A percentile compares a stretch with the other conserved stretches of the same genome.
These are phyloP conservation scores for Chaetoderma sp. DNA, from an alignment of 2,888 invertebrate genomes.

Conservation along the genomic window DNA sequence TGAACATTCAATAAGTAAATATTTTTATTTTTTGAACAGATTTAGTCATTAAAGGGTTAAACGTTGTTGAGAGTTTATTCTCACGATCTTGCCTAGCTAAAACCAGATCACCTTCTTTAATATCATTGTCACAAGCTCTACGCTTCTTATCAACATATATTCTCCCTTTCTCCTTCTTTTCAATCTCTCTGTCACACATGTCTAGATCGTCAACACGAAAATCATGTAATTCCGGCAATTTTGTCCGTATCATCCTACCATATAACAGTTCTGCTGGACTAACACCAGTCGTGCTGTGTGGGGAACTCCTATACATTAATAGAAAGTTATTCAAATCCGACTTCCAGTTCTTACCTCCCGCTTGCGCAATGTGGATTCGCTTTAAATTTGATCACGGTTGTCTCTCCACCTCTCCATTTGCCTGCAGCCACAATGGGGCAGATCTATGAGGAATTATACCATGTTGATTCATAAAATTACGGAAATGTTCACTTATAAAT, in stretches of 20 bases:
- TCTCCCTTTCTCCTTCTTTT: slow-evolving; percentile 6
- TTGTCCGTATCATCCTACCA: slow-evolving; percentile 27
- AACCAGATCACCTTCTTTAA: slow-evolving; percentile 23
- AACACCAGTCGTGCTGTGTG: slow-evolving; percentile 34
- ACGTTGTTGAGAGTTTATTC: slow-evolving; percentile 23
- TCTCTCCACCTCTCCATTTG: slow-evolving; percentile 39
- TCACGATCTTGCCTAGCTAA: slow-evolving; percentile 14
- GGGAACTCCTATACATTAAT: slow-evolving; percentile 32
- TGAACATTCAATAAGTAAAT: no score
- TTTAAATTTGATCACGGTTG: slow-evolving; percentile 38
- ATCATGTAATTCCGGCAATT: slow-evolving; percentile 26
- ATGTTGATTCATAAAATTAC: slow-evolving; percentile 24
- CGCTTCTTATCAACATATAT: slow-evolving; percentile 6
- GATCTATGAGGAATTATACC: slow-evolving; percentile 27
- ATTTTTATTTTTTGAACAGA: no score
- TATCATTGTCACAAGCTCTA: slow-evolving; percentile 3
- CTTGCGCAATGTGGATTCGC: slow-evolving; percentile 32
- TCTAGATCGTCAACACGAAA: neutral
- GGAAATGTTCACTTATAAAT: slow-evolving; percentile 29
- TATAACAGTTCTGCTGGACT: slow-evolving; percentile 32
- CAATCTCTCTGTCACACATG: slow-evolving; percentile 22
- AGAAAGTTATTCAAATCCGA: slow-evolving; percentile 9
- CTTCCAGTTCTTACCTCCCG: slow-evolving; percentile 26
- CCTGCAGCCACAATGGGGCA: slow-evolving; percentile 34
- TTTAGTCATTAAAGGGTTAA: no score